A percentile compares a stretch with the other conserved stretches of the same genome.
Evolutionary conservation across 2,797 vertebrate genomes (phyloP).

Genomic region (Diceros bicornis): DNA sequence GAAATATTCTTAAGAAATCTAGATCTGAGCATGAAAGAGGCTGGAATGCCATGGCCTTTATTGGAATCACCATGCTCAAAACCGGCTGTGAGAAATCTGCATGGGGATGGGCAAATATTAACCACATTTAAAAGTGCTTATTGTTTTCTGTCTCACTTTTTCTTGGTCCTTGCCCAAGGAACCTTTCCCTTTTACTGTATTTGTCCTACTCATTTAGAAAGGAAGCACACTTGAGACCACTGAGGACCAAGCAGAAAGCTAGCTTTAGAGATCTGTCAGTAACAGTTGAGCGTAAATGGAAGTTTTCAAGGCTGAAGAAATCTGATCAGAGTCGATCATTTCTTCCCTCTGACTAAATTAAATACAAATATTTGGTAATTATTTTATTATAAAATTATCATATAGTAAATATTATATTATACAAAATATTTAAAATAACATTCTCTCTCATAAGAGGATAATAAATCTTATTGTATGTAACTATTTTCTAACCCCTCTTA

Average conservation of each 20-base stretch:
- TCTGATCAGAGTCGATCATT: not conserved
- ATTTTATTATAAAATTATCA: not conserved
- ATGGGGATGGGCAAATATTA: not conserved
- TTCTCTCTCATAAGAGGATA: not conserved
- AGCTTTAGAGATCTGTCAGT: rapidly evolving
- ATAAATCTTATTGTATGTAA: not conserved
- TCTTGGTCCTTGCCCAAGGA: not conserved
- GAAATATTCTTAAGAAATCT: not conserved
- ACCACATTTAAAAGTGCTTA: not conserved
- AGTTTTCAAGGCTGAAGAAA: not conserved
- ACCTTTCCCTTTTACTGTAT: slow-evolving; percentile 46
- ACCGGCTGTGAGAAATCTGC: not conserved
- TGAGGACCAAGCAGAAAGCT: not conserved
- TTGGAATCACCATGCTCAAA: not conserved
- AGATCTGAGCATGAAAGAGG: not conserved
- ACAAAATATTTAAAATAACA: not conserved
- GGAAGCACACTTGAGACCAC: slow-evolving; percentile 63
- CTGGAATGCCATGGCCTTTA: not conserved
- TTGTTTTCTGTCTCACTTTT: not conserved
- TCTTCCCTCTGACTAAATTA: not conserved
- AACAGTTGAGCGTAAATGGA: not conserved
- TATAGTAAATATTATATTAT: not conserved
- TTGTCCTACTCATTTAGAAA: slow-evolving; percentile 55
- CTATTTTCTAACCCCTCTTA: not conserved
- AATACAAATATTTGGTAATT: not conserved